Conservation (phyloP, 1,140 invertebrate species). For the Anastrepha obliqua region DNA sequence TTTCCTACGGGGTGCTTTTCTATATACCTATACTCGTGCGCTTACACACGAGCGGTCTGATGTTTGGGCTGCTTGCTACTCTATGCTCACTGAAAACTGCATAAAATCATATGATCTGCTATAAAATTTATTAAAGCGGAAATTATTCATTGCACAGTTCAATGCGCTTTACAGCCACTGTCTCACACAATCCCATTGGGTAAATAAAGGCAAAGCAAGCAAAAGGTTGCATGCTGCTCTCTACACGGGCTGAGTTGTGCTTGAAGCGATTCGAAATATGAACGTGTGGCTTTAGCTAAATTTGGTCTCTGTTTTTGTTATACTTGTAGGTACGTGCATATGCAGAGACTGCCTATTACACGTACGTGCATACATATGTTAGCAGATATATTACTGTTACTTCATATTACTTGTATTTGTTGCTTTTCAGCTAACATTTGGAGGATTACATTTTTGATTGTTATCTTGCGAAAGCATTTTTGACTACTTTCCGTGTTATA, state of each 20-base stretch:
- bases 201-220: neutral
- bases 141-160: conserved; percentile 73
- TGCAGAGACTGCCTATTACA: neutral
- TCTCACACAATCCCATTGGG: conserved; percentile 13
- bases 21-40: neutral
- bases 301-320: neutral
- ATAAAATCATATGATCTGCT: conserved; percentile 69
- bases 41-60: neutral
- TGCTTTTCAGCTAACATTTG: neutral
- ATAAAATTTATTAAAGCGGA: conserved; percentile 73
- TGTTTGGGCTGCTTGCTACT: neutral
- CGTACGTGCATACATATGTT: neutral
- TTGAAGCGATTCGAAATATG: neutral
- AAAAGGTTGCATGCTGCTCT: neutral
- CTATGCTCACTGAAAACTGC: conserved; percentile 20
- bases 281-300: conserved; percentile 32
- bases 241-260: neutral
- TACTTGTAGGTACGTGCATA: neutral
- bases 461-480: too few relatives aligned
- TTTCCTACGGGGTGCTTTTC: too few relatives aligned
- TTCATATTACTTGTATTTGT: neutral
- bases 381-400: too few relatives aligned
- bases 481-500: too few relatives aligned
- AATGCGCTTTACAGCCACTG: conserved; percentile 63
- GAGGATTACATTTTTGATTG: too few relatives aligned